phyloP scores from a whole-genome alignment of 2,113 vertebrate genomes.

The Vidua macroura region DNA sequence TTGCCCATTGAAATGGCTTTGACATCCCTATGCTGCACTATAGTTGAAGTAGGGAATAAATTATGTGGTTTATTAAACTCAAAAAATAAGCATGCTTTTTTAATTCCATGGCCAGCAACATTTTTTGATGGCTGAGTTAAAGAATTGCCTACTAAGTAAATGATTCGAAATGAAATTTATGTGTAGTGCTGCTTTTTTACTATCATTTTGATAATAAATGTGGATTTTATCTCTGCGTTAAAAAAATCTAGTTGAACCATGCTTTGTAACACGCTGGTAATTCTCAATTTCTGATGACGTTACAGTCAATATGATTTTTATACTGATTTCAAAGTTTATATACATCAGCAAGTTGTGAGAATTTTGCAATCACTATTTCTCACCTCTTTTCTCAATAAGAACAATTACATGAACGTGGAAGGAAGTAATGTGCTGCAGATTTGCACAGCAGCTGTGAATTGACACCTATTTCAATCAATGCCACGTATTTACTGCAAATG shows the following conservation, averaged over 20 bases:
- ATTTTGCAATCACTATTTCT: background rate
- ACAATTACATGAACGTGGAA: background rate
- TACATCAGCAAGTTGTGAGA: background rate
- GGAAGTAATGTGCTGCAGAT: background rate
- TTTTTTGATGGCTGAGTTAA: background rate
- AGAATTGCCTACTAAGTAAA: background rate
- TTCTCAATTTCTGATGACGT: background rate
- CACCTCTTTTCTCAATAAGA: background rate
- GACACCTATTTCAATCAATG: background rate
- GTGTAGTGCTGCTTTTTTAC: background rate
- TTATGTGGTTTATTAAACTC: background rate
- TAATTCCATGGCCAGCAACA: background rate
- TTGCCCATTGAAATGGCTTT: background rate
- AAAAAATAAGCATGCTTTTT: background rate
- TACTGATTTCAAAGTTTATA: background rate
- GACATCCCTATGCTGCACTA: background rate
- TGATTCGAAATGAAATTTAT: background rate
- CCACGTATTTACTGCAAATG: background rate
- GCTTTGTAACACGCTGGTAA: background rate
- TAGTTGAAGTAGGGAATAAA: background rate
- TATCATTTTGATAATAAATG: background rate
- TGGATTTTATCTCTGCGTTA: background rate
- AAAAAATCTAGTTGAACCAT: background rate
- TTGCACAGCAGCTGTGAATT: background rate
- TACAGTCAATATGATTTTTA: background rate